These are phyloP conservation scores for Stegana nigrithorax DNA, from an alignment of 2,888 invertebrate species.

Conservation along the genomic window DNA sequence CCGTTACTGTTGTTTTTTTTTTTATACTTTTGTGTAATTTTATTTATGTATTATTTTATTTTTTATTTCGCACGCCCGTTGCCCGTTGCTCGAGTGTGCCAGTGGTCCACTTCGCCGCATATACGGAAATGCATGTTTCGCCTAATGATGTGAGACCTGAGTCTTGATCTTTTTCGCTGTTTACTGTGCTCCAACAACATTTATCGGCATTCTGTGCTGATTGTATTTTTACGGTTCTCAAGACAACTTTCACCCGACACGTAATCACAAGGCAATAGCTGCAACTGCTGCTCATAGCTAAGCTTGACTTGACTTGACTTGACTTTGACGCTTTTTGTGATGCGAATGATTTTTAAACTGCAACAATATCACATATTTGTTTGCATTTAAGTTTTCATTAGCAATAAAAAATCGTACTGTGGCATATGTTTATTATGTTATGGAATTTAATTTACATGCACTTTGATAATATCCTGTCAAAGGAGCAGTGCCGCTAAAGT, in stretches of 20 bases:
- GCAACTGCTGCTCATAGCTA: constrained; percentile 14
- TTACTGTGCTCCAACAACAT: too few relatives aligned
- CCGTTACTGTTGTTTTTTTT: neutral
- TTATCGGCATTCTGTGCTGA: neutral
- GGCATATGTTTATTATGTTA: constrained; percentile 19
- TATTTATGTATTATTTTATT: too few relatives aligned
- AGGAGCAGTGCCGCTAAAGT: constrained; percentile 59
- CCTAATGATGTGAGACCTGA: neutral
- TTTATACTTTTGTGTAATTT: too few relatives aligned
- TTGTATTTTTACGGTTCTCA: constrained; percentile 24
- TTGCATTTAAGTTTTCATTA: too few relatives aligned
- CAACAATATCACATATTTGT: neutral
- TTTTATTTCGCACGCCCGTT: constrained; percentile 10
- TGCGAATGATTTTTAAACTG: constrained; percentile 16
- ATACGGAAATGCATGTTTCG: constrained; percentile 56
- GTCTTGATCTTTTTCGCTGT: neutral
- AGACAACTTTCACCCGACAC: constrained; percentile 54
- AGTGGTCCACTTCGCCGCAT: constrained; percentile 58
- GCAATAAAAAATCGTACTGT: too few relatives aligned
- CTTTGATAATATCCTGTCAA: constrained; percentile 63
- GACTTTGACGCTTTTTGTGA: too few relatives aligned
- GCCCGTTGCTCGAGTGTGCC: constrained; percentile 45
- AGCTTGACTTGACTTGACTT: neutral
- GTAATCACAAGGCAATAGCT: constrained; percentile 33
- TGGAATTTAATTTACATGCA: constrained; percentile 65